Evolutionary conservation across 2,888 invertebrate genomes (phyloP).

Genomic region (Ernsta delagoae): DNA sequence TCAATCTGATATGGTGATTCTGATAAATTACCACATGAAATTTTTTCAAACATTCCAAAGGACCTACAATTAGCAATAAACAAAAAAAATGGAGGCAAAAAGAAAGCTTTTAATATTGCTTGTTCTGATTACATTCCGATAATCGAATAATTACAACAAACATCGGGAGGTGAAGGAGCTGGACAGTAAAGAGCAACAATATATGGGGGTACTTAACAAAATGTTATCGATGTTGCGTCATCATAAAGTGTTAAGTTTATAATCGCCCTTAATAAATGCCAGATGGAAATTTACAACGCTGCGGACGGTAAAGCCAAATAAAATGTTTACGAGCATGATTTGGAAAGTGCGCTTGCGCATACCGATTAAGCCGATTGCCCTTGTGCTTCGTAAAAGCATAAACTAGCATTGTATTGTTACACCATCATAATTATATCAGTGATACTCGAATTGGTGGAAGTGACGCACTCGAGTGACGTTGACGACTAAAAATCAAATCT

Average conservation of each 20-base stretch:
- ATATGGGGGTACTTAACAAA: constrained; percentile 14
- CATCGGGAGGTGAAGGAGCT: constrained; percentile 3
- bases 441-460: no score
- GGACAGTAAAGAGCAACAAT: constrained; percentile 17
- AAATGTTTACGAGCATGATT: constrained; percentile 67
- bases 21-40: no score
- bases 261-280: constrained; percentile 52
- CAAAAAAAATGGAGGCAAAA: background rate
- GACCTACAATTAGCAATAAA: no score
- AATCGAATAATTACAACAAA: constrained; percentile 16
- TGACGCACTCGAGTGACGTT: no score
- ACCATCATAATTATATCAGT: background rate
- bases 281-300: constrained; percentile 59
- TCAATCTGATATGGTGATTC: no score
- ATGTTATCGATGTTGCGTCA: constrained; percentile 21
- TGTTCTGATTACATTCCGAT: constrained; percentile 9
- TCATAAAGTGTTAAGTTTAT: constrained; percentile 48
- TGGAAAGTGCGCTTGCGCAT: constrained; percentile 51
- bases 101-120: constrained; percentile 2
- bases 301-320: constrained; percentile 56
- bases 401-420: background rate
- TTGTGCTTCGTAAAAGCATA: background rate
- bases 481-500: no score
- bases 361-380: constrained; percentile 13
- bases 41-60: no score